Conservation (phyloP, 2,797 vertebrate genomes). For the Cichlasoma orientale region DNA sequence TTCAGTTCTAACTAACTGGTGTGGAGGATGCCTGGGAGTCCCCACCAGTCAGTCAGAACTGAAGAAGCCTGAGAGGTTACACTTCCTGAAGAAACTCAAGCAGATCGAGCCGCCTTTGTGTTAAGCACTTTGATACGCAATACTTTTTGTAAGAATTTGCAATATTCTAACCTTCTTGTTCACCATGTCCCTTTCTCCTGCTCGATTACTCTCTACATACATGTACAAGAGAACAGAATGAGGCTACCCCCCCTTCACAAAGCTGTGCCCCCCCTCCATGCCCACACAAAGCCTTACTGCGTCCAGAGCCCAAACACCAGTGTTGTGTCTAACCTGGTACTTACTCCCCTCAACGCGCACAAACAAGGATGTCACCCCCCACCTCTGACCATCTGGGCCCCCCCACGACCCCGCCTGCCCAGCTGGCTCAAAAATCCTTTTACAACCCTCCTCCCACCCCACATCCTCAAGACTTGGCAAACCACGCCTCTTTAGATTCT, state of each 20-base stretch:
- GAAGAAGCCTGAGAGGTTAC: background rate
- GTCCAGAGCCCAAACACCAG: constrained; percentile 52
- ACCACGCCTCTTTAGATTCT: constrained; percentile 21
- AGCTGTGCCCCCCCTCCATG: constrained; percentile 19
- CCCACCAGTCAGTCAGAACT: background rate
- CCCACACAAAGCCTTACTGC: constrained; percentile 52
- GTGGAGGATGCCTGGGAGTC: background rate
- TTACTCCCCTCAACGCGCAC: constrained; percentile 68
- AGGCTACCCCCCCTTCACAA: constrained; percentile 11
- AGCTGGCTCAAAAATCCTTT: constrained; percentile 58
- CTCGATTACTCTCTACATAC: background rate
- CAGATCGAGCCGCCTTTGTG: background rate
- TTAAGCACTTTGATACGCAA: background rate
- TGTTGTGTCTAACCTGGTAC: constrained; percentile 78
- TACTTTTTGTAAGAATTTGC: constrained; percentile 12
- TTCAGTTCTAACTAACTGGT: constrained; percentile 6
- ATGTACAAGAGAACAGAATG: constrained; percentile 44
- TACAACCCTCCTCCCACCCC: constrained; percentile 8
- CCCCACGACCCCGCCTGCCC: constrained; percentile 48
- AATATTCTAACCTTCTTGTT: constrained; percentile 26
- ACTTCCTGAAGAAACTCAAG: background rate
- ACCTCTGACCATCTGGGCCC: constrained; percentile 75
- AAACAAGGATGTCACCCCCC: constrained; percentile 75
- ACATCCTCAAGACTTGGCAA: constrained; percentile 9
- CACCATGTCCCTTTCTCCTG: constrained; percentile 12